Evolutionary conservation across 2,888 invertebrate species (phyloP).

Genomic region (Mechanitis messenoides): DNA sequence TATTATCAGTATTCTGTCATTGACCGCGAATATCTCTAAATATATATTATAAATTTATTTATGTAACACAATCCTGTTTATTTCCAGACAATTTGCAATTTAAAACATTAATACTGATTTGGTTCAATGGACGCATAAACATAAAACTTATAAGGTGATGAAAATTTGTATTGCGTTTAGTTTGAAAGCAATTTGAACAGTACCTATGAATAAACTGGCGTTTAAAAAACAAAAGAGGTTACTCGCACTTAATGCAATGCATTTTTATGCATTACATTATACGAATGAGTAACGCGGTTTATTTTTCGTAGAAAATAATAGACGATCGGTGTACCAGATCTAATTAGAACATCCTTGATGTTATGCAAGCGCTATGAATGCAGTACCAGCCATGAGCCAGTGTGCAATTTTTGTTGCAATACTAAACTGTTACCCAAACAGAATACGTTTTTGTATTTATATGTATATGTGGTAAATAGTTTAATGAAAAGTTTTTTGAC

Average conservation of each 20-base stretch:
- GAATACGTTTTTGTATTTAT: too few species aligned
- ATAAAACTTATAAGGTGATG: too few species aligned
- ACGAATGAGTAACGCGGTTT: conserved; percentile 32
- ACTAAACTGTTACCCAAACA: neutral
- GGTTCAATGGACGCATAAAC: too few species aligned
- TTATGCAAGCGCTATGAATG: conserved; percentile 40
- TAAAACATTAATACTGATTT: too few species aligned
- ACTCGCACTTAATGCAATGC: conserved; percentile 9
- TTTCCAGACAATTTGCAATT: neutral
- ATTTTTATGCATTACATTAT: conserved; percentile 31
- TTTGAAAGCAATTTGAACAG: neutral
- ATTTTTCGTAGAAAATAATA: conserved; percentile 41
- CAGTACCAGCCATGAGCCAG: conserved; percentile 21
- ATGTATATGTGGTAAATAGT: too few species aligned
- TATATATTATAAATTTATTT: neutral
- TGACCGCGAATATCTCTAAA: conserved; percentile 1
- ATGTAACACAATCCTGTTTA: neutral
- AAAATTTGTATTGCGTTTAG: too few species aligned
- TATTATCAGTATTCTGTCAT: conserved; percentile 14
- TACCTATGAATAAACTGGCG: neutral
- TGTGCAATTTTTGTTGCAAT: conserved; percentile 9
- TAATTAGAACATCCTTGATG: conserved; percentile 50
- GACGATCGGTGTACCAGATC: conserved; percentile 50
- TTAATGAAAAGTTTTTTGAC: too few species aligned
- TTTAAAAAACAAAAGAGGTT: conserved; percentile 1